Percentiles rank a stretch among this genome's conserved stretches.
phyloP scores from a whole-genome alignment of 1,140 invertebrate species.

The Himalopsyche phryganea region DNA sequence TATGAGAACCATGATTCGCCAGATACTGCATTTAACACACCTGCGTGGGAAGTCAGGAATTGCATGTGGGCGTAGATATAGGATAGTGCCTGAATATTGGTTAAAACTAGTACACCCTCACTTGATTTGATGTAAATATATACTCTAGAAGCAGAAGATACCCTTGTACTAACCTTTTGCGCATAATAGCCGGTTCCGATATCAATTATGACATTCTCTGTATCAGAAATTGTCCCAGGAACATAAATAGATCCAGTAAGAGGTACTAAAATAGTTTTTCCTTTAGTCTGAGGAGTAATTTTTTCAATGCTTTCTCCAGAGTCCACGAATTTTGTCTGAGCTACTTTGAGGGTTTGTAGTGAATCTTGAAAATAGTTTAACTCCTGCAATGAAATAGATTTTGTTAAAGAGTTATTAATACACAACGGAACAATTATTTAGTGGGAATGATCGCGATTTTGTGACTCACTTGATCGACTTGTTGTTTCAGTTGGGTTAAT shows the following conservation, averaged over 20 bases:
- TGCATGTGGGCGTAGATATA: too few species aligned
- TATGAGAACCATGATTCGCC: too few species aligned
- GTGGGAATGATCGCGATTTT: neutral
- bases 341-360: conserved; percentile 81
- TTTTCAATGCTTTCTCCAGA: conserved; percentile 82
- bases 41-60: too few species aligned
- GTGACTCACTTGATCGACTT: conserved; percentile 75
- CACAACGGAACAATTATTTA: neutral
- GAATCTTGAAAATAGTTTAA: conserved; percentile 84
- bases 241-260: conserved; percentile 95
- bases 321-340: conserved; percentile 85
- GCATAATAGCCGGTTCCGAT: conserved; percentile 94
- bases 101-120: too few species aligned
- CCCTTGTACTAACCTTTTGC: too few species aligned
- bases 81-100: too few species aligned
- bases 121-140: too few species aligned
- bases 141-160: too few species aligned
- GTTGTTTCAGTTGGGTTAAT: conserved; percentile 76
- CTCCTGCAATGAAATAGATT: conserved; percentile 59
- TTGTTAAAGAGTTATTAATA: neutral
- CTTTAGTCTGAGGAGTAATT: conserved; percentile 67
- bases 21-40: too few species aligned
- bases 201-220: conserved; percentile 83
- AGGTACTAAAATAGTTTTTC: conserved; percentile 84
- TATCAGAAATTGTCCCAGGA: conserved; percentile 77